Evolutionary conservation across 1,140 invertebrate species (phyloP).

Genomic region (Pogonognathellus flavescens): DNA sequence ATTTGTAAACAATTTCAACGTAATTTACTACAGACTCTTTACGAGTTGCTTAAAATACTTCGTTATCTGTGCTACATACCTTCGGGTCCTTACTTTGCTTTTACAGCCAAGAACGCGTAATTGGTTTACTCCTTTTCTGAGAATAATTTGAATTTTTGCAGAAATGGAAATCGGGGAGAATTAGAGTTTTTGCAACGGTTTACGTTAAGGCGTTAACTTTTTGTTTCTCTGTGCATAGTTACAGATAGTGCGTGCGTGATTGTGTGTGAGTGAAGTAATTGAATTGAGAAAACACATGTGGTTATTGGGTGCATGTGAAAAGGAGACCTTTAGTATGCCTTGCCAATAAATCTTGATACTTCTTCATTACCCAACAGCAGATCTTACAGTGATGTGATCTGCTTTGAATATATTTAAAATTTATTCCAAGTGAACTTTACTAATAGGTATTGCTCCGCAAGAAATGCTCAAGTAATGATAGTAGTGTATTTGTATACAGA

Average conservation of each 20-base stretch:
- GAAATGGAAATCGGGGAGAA: not conserved
- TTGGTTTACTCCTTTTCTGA: not conserved
- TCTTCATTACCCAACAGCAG: not conserved
- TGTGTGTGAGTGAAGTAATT: too few relatives aligned
- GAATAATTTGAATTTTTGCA: slow-evolving; percentile 27
- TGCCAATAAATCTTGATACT: slow-evolving; percentile 2
- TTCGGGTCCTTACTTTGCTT: too few relatives aligned
- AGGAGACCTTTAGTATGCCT: not conserved
- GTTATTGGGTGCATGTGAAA: not conserved
- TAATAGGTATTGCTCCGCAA: slow-evolving; percentile 24
- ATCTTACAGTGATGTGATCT: not conserved
- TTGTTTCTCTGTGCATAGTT: too few relatives aligned
- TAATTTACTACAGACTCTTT: not conserved
- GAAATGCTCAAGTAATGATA: not conserved
- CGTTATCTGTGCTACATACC: too few relatives aligned
- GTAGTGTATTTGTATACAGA: slow-evolving; percentile 44
- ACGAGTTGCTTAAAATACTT: too few relatives aligned
- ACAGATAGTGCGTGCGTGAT: too few relatives aligned
- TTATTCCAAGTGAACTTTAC: slow-evolving; percentile 7
- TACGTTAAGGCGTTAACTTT: too few relatives aligned
- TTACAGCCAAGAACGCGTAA: too few relatives aligned
- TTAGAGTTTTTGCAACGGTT: slow-evolving; percentile 12
- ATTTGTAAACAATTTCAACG: slow-evolving; percentile 1
- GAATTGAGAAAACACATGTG: too few relatives aligned
- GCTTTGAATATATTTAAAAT: not conserved